These are phyloP conservation scores for Vandiemenella viatica DNA, from an alignment of 2,888 invertebrate genomes.

Conservation along the genomic window DNA sequence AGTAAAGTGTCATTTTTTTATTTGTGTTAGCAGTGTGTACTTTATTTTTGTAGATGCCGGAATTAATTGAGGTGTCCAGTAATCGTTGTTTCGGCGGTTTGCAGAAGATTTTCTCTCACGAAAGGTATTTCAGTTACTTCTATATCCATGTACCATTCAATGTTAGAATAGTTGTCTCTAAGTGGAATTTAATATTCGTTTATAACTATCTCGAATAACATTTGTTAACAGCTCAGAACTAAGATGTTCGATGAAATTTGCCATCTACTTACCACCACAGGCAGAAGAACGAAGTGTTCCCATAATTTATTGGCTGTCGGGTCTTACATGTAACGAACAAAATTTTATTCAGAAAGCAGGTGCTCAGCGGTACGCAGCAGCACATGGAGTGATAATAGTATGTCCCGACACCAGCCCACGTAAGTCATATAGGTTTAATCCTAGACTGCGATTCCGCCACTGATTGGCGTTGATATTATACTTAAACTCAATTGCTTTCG, in stretches of 20 bases:
- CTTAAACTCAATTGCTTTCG: background rate
- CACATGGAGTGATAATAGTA: conserved; percentile 73
- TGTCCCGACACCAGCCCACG: conserved; percentile 92
- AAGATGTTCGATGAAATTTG: conserved; percentile 86
- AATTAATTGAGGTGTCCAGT: conserved; percentile 44
- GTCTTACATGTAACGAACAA: conserved; percentile 84
- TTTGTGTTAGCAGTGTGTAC: no score
- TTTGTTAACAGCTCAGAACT: conserved; percentile 42
- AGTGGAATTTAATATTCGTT: background rate
- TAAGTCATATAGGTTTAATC: conserved; percentile 17
- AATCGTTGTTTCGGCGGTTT: conserved; percentile 67
- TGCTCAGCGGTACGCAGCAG: conserved; percentile 80
- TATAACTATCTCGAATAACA: background rate
- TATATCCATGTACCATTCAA: background rate
- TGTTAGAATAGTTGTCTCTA: background rate
- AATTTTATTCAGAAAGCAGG: conserved; percentile 93
- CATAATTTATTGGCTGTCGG: conserved; percentile 81
- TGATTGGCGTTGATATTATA: background rate
- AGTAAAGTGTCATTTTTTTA: no score
- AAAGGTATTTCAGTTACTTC: conserved; percentile 36
- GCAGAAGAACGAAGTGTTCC: conserved; percentile 47
- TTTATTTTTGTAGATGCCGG: no score
- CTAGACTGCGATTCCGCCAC: no score
- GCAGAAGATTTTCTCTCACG: conserved; percentile 72
- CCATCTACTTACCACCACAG: conserved; percentile 74